Evolutionary conservation across 2,113 vertebrate species (phyloP).

Genomic region (Tachysurus fulvidraco): DNA sequence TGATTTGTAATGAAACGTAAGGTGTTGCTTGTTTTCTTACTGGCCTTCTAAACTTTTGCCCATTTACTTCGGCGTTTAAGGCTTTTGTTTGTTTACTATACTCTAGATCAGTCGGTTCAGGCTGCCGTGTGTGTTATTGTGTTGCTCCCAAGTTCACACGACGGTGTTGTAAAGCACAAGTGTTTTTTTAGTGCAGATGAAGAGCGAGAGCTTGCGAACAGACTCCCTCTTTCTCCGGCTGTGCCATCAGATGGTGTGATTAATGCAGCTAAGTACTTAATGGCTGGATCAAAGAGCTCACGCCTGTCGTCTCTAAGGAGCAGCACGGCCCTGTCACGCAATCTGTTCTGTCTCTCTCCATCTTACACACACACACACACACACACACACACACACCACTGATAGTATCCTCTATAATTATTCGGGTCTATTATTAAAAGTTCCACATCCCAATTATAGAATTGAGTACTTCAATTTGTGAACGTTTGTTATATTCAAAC

Average conservation of each 20-base stretch:
- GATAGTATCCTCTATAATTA: not conserved
- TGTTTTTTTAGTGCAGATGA: not conserved
- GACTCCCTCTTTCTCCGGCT: slow-evolving; percentile 32
- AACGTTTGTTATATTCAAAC: not conserved
- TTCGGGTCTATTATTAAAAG: not conserved
- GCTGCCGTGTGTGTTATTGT: not conserved
- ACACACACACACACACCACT: not conserved
- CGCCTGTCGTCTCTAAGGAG: slow-evolving; percentile 57
- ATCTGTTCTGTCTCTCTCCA: slow-evolving; percentile 2
- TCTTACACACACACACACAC: not conserved
- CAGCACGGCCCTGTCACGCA: not conserved
- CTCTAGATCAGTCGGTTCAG: not conserved
- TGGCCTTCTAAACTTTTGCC: not conserved
- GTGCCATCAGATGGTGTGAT: slow-evolving; percentile 61
- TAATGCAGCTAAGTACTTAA: slow-evolving; percentile 67
- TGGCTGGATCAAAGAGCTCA: slow-evolving; percentile 64
- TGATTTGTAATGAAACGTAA: too few species aligned
- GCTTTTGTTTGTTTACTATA: not conserved
- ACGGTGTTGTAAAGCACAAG: not conserved
- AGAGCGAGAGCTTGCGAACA: not conserved
- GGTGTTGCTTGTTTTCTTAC: too few species aligned
- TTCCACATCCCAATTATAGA: not conserved
- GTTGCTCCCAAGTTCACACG: not conserved
- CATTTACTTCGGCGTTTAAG: too few species aligned
- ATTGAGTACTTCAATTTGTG: not conserved